These are phyloP conservation scores for Taenaris catops DNA, from an alignment of 2,888 invertebrate genomes.

Conservation along the genomic window DNA sequence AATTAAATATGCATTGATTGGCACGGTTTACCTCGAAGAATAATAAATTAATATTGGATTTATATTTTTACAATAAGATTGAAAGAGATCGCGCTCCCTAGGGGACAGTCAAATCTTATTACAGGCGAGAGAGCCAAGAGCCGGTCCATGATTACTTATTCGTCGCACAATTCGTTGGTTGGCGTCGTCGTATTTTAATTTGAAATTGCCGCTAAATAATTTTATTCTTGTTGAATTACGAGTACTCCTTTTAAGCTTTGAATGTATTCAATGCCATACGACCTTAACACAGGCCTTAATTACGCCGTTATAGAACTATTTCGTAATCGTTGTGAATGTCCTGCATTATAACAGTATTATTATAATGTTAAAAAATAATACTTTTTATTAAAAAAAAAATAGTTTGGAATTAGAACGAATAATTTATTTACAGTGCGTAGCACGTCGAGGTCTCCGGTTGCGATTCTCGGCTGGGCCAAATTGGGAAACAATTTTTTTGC, in stretches of 20 bases:
- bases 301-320: constrained; percentile 4
- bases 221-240: constrained; percentile 1
- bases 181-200: no score
- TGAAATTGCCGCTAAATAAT: constrained; percentile 18
- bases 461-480: no score
- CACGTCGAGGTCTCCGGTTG: no score
- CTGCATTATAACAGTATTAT: background rate
- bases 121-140: constrained; percentile 17
- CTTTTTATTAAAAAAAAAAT: no score
- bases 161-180: constrained; percentile 15
- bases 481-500: no score
- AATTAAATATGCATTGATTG: constrained; percentile 24
- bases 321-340: constrained; percentile 10
- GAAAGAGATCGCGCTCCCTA: constrained; percentile 15
- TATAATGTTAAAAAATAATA: no score
- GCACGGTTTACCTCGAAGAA: constrained; percentile 10
- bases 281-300: constrained; percentile 5
- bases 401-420: no score
- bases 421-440: no score
- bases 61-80: constrained; percentile 17
- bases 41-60: constrained; percentile 12
- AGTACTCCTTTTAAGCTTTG: constrained; percentile 1
- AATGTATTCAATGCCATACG: constrained; percentile 3
- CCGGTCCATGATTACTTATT: constrained; percentile 16
- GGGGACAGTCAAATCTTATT: constrained; percentile 26